These are phyloP conservation scores for Pygocentrus nattereri DNA, from an alignment of 2,797 vertebrate genomes.

Conservation along the genomic window DNA sequence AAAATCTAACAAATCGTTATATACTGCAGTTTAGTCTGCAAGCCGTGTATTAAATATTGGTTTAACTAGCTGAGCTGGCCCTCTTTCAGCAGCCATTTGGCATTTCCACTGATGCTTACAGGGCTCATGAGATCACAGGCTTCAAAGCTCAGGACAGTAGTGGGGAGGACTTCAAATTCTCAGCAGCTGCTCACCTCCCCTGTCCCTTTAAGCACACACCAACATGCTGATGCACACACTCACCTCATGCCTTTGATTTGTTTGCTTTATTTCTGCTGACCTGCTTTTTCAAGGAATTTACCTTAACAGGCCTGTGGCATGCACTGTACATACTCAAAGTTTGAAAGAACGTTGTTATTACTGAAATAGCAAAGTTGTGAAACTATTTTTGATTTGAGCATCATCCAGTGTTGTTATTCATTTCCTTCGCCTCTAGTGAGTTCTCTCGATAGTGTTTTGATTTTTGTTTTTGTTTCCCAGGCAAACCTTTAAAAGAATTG, in stretches of 20 bases:
- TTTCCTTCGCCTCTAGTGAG: no score
- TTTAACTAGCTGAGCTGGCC: background rate
- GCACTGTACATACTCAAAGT: no score
- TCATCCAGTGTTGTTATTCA: no score
- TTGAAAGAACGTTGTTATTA: no score
- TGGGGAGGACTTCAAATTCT: background rate
- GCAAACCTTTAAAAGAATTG: no score
- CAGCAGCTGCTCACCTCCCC: background rate
- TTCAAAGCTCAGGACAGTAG: slow-evolving; percentile 24
- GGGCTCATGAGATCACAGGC: slow-evolving; percentile 19
- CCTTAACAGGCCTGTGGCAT: background rate
- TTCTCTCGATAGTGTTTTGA: no score
- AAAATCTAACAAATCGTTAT: background rate
- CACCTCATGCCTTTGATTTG: background rate
- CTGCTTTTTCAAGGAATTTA: background rate
- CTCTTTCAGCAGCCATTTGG: slow-evolving; percentile 37
- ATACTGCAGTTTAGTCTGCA: background rate
- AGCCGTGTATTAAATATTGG: background rate
- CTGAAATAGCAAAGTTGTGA: no score
- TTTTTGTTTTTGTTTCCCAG: no score
- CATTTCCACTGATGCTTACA: slow-evolving; percentile 1
- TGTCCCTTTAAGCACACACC: background rate
- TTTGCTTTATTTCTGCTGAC: background rate
- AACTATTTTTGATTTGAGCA: no score
- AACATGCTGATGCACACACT: background rate